Conservation (phyloP, 92 coral and sea anemone species). For the Anthopleura xanthogrammica region DNA sequence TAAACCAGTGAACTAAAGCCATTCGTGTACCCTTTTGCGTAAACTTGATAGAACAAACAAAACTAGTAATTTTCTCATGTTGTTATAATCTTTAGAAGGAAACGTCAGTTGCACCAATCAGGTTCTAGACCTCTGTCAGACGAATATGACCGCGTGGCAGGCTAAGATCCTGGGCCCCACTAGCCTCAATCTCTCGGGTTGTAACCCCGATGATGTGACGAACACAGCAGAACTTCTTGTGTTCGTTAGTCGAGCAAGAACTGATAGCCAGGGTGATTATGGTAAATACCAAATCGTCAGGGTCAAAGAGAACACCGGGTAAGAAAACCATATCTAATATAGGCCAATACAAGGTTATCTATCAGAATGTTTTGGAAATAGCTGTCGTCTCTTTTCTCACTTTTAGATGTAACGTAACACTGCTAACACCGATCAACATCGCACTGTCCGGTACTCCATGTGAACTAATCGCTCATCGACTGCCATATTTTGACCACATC, state of each 20-base stretch:
- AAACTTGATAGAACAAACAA: too few species aligned
- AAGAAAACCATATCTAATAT: background rate
- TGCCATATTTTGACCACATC: conserved; percentile 37
- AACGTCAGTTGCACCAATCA: conserved; percentile 11
- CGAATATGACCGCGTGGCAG: conserved; percentile 23
- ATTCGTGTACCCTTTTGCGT: too few species aligned
- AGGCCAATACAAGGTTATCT: too few species aligned
- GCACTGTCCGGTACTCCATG: background rate
- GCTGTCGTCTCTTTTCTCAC: background rate
- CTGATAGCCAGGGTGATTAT: conserved; percentile 13
- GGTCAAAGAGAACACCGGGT: conserved; percentile 31
- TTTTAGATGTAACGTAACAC: conserved; percentile 33
- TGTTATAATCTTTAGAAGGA: background rate
- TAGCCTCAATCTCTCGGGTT: conserved; percentile 7
- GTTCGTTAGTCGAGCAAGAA: conserved; percentile 33
- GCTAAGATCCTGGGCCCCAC: background rate
- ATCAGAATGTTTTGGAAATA: too few species aligned
- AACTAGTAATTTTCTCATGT: background rate
- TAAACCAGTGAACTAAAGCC: too few species aligned
- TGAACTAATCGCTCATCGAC: conserved; percentile 38
- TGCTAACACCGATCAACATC: conserved; percentile 16
- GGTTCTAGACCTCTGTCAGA: conserved; percentile 21
- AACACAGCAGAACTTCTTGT: conserved; percentile 28
- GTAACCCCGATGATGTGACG: conserved; percentile 14
- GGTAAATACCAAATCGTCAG: conserved; percentile 48